Percentiles rank a stretch among this genome's conserved stretches.
These are phyloP conservation scores for Nymphalis io DNA, from an alignment of 1,140 invertebrate species.

Conservation along the genomic window DNA sequence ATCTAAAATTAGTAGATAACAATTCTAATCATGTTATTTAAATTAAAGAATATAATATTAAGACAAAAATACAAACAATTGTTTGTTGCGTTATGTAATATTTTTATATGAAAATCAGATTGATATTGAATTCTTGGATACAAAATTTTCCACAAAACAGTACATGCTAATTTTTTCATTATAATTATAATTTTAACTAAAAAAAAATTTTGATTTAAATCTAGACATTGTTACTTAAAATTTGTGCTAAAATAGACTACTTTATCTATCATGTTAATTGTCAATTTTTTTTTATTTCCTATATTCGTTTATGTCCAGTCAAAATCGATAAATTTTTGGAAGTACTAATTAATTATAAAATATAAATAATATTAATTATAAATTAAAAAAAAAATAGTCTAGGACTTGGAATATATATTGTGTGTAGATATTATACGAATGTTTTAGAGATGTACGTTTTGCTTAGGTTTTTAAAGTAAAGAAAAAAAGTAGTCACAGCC, in stretches of 20 bases:
- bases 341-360: too few species aligned
- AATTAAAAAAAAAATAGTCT: too few species aligned
- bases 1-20: slow-evolving; percentile 14
- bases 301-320: too few species aligned
- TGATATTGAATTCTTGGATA: slow-evolving; percentile 18
- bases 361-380: too few species aligned
- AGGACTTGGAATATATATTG: too few species aligned
- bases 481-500: too few species aligned
- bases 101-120: slow-evolving; percentile 15
- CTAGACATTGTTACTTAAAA: slow-evolving; percentile 36
- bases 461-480: too few species aligned
- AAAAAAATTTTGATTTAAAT: slow-evolving; percentile 36
- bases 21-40: neutral
- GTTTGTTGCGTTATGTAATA: neutral
- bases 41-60: neutral
- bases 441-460: too few species aligned
- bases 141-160: neutral
- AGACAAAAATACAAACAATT: neutral
- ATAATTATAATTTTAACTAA: slow-evolving; percentile 31
- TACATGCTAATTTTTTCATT: slow-evolving; percentile 59
- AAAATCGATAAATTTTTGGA: too few species aligned
- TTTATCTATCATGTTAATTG: neutral
- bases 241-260: slow-evolving; percentile 4
- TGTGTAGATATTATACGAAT: too few species aligned
- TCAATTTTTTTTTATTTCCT: neutral